These are phyloP conservation scores for Leiothrix lutea DNA, from an alignment of 2,113 vertebrate genomes.

Conservation along the genomic window DNA sequence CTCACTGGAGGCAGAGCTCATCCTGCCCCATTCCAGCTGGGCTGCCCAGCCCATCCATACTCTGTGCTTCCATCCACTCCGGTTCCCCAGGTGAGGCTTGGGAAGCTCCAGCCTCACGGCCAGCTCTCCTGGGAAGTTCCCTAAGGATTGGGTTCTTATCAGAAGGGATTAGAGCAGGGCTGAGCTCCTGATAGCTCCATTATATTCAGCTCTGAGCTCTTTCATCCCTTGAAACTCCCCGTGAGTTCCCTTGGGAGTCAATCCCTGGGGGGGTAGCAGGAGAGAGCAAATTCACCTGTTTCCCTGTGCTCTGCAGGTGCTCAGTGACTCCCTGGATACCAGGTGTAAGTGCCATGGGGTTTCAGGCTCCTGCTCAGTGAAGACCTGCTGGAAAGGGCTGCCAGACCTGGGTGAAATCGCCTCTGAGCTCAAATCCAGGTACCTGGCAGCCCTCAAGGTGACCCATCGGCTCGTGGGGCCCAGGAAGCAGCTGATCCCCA, in stretches of 20 bases:
- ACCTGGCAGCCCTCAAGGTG: no score
- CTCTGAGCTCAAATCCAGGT: neutral
- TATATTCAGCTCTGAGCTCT: neutral
- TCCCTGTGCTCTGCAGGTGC: slow-evolving; percentile 46
- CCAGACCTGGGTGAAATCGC: slow-evolving; percentile 66
- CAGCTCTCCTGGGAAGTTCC: neutral
- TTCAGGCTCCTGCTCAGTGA: slow-evolving; percentile 80
- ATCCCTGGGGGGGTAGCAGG: neutral
- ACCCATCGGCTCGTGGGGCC: no score
- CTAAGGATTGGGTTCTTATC: neutral
- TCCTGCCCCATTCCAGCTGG: rapidly evolving
- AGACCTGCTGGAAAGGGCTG: slow-evolving; percentile 81
- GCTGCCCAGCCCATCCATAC: neutral
- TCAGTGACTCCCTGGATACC: slow-evolving; percentile 74
- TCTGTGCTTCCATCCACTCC: neutral
- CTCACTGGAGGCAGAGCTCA: no score
- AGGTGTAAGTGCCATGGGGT: slow-evolving; percentile 81
- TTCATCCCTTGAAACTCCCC: neutral
- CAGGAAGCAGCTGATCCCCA: no score
- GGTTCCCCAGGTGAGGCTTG: neutral
- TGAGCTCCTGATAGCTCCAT: neutral
- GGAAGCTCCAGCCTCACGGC: neutral
- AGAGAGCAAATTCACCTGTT: neutral
- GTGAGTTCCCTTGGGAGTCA: neutral
- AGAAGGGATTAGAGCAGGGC: neutral